Conservation (phyloP, 2,888 invertebrate species). For the Exocentrus adspersus region DNA sequence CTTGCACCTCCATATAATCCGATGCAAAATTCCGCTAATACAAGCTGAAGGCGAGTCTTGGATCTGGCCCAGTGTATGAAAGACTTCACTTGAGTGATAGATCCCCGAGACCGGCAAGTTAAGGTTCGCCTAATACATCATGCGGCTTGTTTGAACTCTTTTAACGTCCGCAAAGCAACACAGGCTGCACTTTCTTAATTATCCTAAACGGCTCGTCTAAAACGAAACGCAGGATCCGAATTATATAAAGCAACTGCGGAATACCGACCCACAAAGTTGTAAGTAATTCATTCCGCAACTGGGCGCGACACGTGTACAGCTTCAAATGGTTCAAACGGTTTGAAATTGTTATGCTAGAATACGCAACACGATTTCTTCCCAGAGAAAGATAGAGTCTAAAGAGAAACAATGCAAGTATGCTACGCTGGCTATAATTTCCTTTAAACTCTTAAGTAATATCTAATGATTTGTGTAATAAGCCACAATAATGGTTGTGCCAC, state of each 20-base stretch:
- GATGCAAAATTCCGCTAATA: background rate
- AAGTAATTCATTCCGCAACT: conserved; percentile 29
- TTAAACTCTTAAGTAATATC: background rate
- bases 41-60: background rate
- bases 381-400: too few relatives aligned
- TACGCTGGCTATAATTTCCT: too few relatives aligned
- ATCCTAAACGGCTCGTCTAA: conserved; percentile 41
- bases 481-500: background rate
- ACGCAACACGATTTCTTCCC: too few relatives aligned
- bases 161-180: conserved; percentile 37
- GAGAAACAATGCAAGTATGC: too few relatives aligned
- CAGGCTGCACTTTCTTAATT: conserved; percentile 44
- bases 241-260: conserved; percentile 32
- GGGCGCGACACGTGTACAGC: conserved; percentile 23
- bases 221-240: conserved; percentile 24
- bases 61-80: conserved; percentile 22
- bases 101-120: conserved; percentile 43
- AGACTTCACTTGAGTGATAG: conserved; percentile 42
- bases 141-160: conserved; percentile 47
- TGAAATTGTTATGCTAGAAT: too few relatives aligned
- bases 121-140: conserved; percentile 39
- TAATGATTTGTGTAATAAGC: background rate
- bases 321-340: too few relatives aligned
- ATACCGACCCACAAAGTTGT: conserved; percentile 30
- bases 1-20: background rate